phyloP scores from a whole-genome alignment of 2,113 vertebrate genomes.

The Numenius arquata region DNA sequence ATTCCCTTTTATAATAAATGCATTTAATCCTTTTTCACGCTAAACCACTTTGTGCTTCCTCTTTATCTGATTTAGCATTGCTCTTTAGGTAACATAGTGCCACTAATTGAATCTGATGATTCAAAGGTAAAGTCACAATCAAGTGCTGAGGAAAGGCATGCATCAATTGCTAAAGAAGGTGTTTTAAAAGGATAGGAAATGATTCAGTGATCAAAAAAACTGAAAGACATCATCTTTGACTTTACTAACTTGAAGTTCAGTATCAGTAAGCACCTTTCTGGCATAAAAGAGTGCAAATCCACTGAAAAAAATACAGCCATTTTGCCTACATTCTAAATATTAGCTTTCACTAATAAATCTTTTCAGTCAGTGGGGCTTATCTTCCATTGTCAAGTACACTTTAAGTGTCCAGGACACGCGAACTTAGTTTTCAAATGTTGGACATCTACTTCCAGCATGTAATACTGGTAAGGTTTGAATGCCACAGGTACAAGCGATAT shows the following conservation, averaged over 20 bases:
- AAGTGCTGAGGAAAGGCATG: background rate
- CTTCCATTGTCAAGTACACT: background rate
- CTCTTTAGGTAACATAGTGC: background rate
- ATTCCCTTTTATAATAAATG: background rate
- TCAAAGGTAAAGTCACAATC: background rate
- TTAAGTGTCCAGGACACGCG: background rate
- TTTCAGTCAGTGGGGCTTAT: background rate
- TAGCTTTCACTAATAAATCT: background rate
- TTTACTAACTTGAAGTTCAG: background rate
- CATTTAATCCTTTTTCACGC: background rate
- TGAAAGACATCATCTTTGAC: background rate
- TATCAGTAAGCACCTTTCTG: background rate
- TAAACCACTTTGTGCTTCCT: background rate
- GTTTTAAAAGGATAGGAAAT: background rate
- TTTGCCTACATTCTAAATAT: background rate
- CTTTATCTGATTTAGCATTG: background rate
- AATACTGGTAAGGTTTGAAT: background rate
- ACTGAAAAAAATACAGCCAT: background rate
- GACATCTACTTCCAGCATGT: background rate
- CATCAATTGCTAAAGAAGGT: background rate
- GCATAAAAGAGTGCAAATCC: background rate
- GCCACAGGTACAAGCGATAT: background rate
- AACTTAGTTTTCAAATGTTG: background rate
- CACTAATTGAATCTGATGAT: conserved; percentile 13
- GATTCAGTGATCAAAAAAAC: background rate